Evolutionary conservation across 2,888 invertebrate species (phyloP), one percentile per base, ranked within the genome.

Genomic region (Abrostola tripartita): DNA sequence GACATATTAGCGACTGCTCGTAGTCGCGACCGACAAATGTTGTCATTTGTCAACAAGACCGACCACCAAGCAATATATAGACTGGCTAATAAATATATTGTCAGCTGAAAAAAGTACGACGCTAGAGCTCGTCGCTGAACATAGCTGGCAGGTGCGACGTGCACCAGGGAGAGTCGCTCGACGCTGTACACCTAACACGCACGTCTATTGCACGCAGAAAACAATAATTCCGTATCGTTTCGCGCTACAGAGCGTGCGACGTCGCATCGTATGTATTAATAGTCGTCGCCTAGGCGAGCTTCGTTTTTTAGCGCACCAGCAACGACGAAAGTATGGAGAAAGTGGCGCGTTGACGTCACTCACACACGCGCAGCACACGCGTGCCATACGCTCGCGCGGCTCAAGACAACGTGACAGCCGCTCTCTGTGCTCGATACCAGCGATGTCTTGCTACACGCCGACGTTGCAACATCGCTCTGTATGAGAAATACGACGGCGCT

Each of bases 271-370:
- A 85, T 87, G 86, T 95, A 91, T 92, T 91, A 89, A 90, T 90
- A 90, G 90, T 86, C 85, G 87, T 82, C 85, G 90, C 88, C 92
- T 91, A 90, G 88, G 88, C 86, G 88, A 87, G 89, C 85, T 87
- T 78, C 68, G 88, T 92, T 93, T 94, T 94, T 94, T 94, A 94
- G 93, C 91, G 89, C 92, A 88, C 86, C 85, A 89, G 85, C 91
- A 88, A 85, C 94, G 93, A 93, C 94, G 94, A 94, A 94, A 94
- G 94, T 94, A 92, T 90, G 90, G 94, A 92, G 94, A 94, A 94
- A 94, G 94, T 94, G 93, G 91, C 92, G 85, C 88, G 91, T 92
- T 92, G 91, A 93, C 94, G 94, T 94, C 92, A 94, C 92, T 66
- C 93, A 92, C 92, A 92, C 93, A 91, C 91, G 88, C 91, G 88